These are phyloP conservation scores for Colostygia pectinataria DNA, from an alignment of 2,888 invertebrate genomes.

Conservation along the genomic window DNA sequence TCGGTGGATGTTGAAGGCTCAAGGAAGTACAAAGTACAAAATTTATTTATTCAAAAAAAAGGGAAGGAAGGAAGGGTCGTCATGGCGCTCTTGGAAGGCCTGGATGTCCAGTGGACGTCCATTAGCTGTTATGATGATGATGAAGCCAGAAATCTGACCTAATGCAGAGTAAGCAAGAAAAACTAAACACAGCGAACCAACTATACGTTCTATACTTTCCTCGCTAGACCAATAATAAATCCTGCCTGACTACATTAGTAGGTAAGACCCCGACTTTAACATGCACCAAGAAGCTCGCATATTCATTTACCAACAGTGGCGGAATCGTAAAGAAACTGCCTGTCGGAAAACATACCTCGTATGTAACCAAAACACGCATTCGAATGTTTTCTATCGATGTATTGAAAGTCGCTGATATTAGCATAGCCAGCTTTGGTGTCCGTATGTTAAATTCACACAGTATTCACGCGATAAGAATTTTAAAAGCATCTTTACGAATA, in stretches of 20 bases:
- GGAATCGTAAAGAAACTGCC: neutral
- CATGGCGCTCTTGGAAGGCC: no score
- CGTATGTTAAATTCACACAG: constrained; percentile 16
- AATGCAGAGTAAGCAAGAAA: no score
- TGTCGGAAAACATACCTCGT: constrained; percentile 5
- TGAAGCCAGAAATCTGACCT: no score
- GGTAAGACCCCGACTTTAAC: no score
- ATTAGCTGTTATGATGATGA: no score
- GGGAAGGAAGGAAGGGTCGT: no score
- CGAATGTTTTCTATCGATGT: constrained; percentile 19
- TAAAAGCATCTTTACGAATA: constrained; percentile 7
- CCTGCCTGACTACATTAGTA: neutral
- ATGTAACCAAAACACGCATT: constrained; percentile 15
- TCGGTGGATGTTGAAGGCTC: no score
- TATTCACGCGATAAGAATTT: constrained; percentile 18
- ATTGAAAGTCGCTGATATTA: constrained; percentile 21
- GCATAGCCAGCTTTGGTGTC: constrained; percentile 13
- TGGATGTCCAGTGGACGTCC: no score
- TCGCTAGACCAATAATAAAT: no score
- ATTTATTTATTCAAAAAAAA: no score
- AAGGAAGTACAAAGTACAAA: no score
- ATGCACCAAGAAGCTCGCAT: neutral
- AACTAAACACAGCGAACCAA: neutral
- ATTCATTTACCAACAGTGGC: constrained; percentile 1
- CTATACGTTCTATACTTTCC: neutral